Conservation (phyloP, 92 coral and sea anemone genomes). For the Pocillopora grandis region DNA sequence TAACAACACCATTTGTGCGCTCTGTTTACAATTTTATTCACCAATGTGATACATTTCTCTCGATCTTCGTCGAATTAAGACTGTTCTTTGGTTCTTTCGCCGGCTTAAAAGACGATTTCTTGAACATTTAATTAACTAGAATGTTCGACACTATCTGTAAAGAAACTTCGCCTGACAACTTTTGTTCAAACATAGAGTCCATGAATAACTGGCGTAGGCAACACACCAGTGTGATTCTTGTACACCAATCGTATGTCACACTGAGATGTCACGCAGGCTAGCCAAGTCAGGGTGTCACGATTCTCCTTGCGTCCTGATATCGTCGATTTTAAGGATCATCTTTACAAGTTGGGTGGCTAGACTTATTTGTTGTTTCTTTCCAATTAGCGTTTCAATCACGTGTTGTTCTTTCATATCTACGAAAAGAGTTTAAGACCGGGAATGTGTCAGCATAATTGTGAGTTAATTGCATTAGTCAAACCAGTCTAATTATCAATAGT, state of each 20-base stretch:
- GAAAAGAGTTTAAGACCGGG: neutral
- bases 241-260: neutral
- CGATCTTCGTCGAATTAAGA: neutral
- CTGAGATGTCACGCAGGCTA: neutral
- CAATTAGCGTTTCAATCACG: constrained; percentile 94
- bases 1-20: no score
- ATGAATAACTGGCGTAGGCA: neutral
- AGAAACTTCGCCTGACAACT: neutral
- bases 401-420: constrained; percentile 97
- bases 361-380: constrained; percentile 97
- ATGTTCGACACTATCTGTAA: neutral
- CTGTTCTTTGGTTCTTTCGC: neutral
- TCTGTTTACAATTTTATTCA: neutral
- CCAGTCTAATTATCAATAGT: no score
- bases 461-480: no score
- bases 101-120: no score
- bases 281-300: constrained; percentile 7
- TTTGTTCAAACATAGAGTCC: neutral
- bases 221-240: neutral
- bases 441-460: no score
- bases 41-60: neutral
- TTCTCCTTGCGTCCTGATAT: constrained; percentile 84
- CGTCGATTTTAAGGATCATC: constrained; percentile 98
- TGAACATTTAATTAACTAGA: neutral
- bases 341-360: constrained; percentile 96